A percentile compares a stretch with the other conserved stretches of the same genome.
These are phyloP conservation scores for Ctenopoma kingsleyae DNA, from an alignment of 2,797 vertebrate species.

Conservation along the genomic window DNA sequence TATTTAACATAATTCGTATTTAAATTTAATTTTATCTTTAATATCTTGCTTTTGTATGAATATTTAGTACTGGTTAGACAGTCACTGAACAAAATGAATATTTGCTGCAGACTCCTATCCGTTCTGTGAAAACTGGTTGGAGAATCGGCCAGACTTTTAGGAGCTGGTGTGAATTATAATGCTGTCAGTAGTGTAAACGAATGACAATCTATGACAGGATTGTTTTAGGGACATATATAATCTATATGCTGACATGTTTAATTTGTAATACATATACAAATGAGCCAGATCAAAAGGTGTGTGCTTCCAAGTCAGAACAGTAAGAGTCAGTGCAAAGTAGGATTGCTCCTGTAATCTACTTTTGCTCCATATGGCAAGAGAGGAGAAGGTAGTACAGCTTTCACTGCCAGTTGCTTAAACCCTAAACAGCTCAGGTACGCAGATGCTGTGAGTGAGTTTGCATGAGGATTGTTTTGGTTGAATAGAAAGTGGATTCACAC, in stretches of 20 bases:
- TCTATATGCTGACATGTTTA: not conserved
- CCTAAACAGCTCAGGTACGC: slow-evolving; percentile 33
- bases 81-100: not conserved
- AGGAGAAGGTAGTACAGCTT: slow-evolving; percentile 47
- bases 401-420: slow-evolving; percentile 42
- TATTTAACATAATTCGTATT: too few species aligned
- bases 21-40: too few species aligned
- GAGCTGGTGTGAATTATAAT: not conserved
- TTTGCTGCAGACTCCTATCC: not conserved
- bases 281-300: not conserved
- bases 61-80: not conserved
- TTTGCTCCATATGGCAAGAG: slow-evolving; percentile 72
- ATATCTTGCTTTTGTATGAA: too few species aligned
- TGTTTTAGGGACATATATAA: not conserved
- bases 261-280: not conserved
- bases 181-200: not conserved
- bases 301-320: slow-evolving; percentile 13
- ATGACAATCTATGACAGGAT: not conserved
- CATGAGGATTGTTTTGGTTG: slow-evolving; percentile 20
- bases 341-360: slow-evolving; percentile 65
- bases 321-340: slow-evolving; percentile 40
- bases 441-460: slow-evolving; percentile 23
- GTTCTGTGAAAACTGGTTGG: not conserved
- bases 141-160: not conserved
- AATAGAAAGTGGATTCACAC: not conserved